Evolutionary conservation across 2,797 vertebrate genomes (phyloP).

Genomic region (Myiotriccus ornatus): DNA sequence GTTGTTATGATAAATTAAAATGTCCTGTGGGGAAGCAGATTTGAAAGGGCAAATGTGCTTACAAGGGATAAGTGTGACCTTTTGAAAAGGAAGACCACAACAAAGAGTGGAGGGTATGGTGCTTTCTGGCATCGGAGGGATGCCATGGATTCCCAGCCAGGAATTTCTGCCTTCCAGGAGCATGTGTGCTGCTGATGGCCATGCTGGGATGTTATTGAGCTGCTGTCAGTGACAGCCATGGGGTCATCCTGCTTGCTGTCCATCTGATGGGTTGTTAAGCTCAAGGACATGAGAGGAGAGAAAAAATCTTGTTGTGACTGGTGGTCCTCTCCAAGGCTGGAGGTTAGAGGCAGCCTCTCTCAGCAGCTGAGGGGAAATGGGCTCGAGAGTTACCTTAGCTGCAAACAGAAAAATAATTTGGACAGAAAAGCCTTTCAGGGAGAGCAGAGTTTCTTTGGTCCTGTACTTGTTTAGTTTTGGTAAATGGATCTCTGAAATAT

Average conservation of each 20-base stretch:
- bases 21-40: constrained; percentile 22
- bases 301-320: neutral
- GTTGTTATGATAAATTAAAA: constrained; percentile 56
- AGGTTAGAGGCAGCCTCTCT: neutral
- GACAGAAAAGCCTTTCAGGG: neutral
- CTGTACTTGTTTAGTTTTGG: neutral
- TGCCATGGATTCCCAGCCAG: neutral
- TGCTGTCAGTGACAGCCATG: neutral
- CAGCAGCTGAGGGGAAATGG: neutral
- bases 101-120: constrained; percentile 30
- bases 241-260: neutral
- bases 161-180: constrained; percentile 32
- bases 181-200: neutral
- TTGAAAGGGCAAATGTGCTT: constrained; percentile 45
- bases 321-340: neutral
- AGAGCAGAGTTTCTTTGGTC: neutral
- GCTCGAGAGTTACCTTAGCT: neutral
- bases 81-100: constrained; percentile 22
- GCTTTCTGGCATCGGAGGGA: constrained; percentile 53
- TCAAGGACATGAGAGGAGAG: neutral
- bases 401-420: neutral
- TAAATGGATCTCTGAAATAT: neutral
- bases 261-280: neutral
- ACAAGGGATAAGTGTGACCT: constrained; percentile 41
- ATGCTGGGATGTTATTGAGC: neutral